Evolutionary conservation across 2,113 vertebrate species (phyloP), one percentile per base, ranked within the genome.

Genomic region (Ailuropoda melanoleuca): DNA sequence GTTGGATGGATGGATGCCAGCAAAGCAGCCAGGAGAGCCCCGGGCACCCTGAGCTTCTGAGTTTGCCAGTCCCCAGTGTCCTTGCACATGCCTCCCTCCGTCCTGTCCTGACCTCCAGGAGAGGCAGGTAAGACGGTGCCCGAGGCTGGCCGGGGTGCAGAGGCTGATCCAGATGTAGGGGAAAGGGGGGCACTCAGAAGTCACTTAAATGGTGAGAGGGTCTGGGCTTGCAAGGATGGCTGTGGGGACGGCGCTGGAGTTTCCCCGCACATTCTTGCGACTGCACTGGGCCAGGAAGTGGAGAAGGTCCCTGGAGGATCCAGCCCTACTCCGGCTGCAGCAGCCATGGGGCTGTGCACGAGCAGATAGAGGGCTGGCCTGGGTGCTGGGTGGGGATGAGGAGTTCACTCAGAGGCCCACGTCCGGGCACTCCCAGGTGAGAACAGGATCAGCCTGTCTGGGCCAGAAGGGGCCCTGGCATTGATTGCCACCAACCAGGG

Each of bases 401-500:
- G 37, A 13, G 5, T 12, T 43, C 11, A 6, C 39, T 24, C 70
- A 24, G 5, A 39, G 37, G 37, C 21, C 11, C 21, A 12, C 4
- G 1, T 23, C 68, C 6, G 39, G 39, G 72, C 39, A 46, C 72
- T 26, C 24, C 24, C 43, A 75, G 43, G 43, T 13, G 13, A 75
- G 23, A 43, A 75, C 43, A 8, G 75, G 29, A 21, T 3, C 0
- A 34, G 50, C 7, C 26, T 5, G 43, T 37, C 9, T 5, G 13
- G 31, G 14, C 39, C 1, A 11, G 55, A 43, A 12, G 26, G 26
- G 53, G 31, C 39, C 43, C 43, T 19, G 21, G 21, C 1, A 1
- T 1, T 10, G 46, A 6, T 29, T 21, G 1, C 24, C 34, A 8
- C 1, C 0, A 31, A 58, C 31, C 12, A 1, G 43, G 31, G 0